Evolutionary conservation across 1,140 invertebrate genomes (phyloP).

Genomic region (Brachionus rotundiformis): DNA sequence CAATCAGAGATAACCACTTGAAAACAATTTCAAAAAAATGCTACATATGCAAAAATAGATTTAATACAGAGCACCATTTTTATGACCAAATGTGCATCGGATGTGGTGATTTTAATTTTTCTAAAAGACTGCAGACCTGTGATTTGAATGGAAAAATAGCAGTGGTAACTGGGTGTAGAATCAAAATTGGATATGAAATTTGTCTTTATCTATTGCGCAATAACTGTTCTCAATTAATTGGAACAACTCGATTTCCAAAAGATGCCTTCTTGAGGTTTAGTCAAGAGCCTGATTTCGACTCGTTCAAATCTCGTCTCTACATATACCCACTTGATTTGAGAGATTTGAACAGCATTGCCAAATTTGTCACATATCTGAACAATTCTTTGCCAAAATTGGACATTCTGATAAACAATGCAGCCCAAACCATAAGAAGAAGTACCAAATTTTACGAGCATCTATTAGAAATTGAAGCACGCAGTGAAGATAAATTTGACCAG

Average conservation of each 20-base stretch:
- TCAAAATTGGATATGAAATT: slow-evolving; percentile 55
- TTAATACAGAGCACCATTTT: neutral
- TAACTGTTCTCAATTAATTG: slow-evolving; percentile 51
- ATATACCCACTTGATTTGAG: slow-evolving; percentile 53
- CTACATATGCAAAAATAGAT: neutral
- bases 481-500: neutral
- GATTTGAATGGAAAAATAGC: slow-evolving; percentile 53
- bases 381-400: slow-evolving; percentile 52
- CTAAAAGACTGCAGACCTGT: neutral
- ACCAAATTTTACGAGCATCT: slow-evolving; percentile 53
- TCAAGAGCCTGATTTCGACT: slow-evolving; percentile 51
- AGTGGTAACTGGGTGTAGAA: slow-evolving; percentile 54
- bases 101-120: neutral
- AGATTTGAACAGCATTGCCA: slow-evolving; percentile 43
- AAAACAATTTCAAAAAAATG: neutral
- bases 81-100: neutral
- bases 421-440: slow-evolving; percentile 54
- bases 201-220: slow-evolving; percentile 53
- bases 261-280: slow-evolving; percentile 53
- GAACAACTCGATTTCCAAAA: slow-evolving; percentile 54
- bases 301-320: slow-evolving; percentile 52
- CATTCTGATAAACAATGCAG: slow-evolving; percentile 56
- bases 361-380: slow-evolving; percentile 50
- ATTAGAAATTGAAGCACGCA: neutral
- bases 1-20: neutral